Evolutionary conservation across 2,888 invertebrate genomes (phyloP).

Genomic region (Phragmatobia fuliginosa): DNA sequence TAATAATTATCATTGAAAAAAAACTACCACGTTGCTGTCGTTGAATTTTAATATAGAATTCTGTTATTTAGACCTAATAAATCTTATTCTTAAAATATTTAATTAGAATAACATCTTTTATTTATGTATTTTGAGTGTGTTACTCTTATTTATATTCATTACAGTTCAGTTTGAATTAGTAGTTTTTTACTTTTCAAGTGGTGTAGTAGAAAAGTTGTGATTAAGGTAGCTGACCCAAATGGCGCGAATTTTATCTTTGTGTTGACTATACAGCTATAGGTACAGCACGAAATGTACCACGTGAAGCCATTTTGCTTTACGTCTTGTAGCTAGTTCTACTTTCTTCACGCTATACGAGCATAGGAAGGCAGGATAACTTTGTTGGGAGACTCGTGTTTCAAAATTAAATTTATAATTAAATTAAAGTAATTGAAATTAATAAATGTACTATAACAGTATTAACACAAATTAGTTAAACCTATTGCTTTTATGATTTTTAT

Average conservation of each 20-base stretch:
- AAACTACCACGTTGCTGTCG: neutral
- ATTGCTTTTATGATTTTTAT: no score
- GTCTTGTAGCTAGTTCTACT: neutral
- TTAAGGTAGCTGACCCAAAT: neutral
- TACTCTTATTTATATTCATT: neutral
- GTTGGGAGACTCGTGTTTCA: neutral
- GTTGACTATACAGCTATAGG: no score
- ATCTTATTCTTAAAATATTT: neutral
- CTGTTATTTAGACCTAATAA: neutral
- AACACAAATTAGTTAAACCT: no score
- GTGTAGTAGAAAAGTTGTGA: neutral
- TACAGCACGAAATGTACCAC: neutral
- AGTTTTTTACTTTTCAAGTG: neutral
- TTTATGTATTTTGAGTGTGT: neutral
- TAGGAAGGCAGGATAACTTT: neutral
- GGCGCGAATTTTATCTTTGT: conserved; percentile 8
- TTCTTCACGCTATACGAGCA: neutral
- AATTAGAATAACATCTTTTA: neutral
- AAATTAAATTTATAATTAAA: neutral
- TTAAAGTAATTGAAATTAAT: no score
- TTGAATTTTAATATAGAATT: neutral
- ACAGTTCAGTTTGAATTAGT: neutral
- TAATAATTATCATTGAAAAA: conserved; percentile 1
- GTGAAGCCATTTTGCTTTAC: neutral
- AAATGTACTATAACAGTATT: no score